Percentiles rank a stretch among this genome's conserved stretches.
Conservation (phyloP, 1,140 invertebrate genomes). For the Brachionus calyciflorus region DNA sequence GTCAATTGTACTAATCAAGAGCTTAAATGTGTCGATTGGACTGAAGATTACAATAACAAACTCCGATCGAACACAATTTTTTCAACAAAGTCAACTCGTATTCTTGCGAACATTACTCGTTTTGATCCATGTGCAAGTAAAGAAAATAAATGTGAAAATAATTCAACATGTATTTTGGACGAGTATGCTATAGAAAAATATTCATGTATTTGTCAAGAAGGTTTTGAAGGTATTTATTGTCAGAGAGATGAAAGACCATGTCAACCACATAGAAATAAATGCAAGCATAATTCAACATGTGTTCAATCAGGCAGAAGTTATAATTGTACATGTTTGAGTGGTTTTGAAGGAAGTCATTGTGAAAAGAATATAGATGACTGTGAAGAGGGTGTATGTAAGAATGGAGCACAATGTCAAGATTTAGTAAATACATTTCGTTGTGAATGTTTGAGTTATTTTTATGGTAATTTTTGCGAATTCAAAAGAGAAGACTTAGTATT, state of each 20-base stretch:
- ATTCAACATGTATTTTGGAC: constrained; percentile 18
- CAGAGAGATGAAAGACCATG: constrained; percentile 41
- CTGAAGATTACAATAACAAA: constrained; percentile 13
- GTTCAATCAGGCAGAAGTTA: neutral
- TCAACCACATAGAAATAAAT: constrained; percentile 36
- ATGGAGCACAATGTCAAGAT: constrained; percentile 2
- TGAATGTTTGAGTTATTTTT: constrained; percentile 33
- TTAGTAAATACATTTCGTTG: constrained; percentile 6
- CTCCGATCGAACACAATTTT: neutral
- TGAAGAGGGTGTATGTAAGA: constrained; percentile 5
- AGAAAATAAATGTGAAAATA: constrained; percentile 16
- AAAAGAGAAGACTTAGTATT: neutral
- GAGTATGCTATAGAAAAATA: neutral
- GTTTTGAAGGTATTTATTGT: constrained; percentile 40
- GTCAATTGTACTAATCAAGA: constrained; percentile 45
- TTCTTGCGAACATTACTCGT: neutral
- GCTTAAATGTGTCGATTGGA: neutral
- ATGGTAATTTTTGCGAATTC: constrained; percentile 21
- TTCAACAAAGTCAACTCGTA: neutral
- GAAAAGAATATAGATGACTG: constrained; percentile 41
- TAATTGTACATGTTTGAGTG: neutral
- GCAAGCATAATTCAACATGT: constrained; percentile 32
- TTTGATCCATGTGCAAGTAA: constrained; percentile 7
- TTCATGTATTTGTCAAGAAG: constrained; percentile 20
- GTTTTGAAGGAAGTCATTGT: constrained; percentile 26